These are phyloP conservation scores for Adelosebastes latens DNA, from an alignment of 2,797 vertebrate species.

Conservation along the genomic window DNA sequence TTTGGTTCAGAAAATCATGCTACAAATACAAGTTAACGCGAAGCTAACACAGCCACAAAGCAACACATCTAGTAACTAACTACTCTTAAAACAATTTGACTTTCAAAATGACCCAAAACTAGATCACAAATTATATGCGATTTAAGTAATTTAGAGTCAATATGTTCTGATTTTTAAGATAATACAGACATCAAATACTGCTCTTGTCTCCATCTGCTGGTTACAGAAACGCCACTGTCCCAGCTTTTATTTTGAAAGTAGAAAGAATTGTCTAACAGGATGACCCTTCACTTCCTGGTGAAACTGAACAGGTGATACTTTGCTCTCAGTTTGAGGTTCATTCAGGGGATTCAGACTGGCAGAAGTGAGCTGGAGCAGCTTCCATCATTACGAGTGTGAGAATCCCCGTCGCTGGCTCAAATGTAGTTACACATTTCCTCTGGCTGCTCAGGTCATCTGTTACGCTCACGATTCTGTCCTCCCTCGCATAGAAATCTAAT, in stretches of 20 bases:
- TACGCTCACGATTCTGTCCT: not conserved
- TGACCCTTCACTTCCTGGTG: not conserved
- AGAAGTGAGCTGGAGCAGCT: not conserved
- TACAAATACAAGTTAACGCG: not conserved
- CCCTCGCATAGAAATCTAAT: not conserved
- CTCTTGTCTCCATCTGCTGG: not conserved
- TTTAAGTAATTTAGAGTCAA: not conserved
- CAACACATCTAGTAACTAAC: not conserved
- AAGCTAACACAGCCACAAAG: not conserved
- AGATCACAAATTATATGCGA: not conserved
- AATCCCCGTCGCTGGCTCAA: not conserved
- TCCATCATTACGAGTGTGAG: not conserved
- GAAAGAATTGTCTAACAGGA: rapidly evolving
- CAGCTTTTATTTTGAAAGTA: not conserved
- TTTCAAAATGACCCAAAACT: not conserved
- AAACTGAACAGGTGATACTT: not conserved
- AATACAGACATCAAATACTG: not conserved
- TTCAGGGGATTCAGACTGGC: not conserved
- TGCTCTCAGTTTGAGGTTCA: no score
- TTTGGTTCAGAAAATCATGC: not conserved
- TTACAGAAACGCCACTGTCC: not conserved
- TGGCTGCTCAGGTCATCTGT: not conserved
- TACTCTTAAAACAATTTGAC: not conserved
- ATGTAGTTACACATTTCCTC: not conserved
- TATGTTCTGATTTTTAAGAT: not conserved